phyloP scores from a whole-genome alignment of 1,140 invertebrate species.

The Drosophila ficusphila region DNA sequence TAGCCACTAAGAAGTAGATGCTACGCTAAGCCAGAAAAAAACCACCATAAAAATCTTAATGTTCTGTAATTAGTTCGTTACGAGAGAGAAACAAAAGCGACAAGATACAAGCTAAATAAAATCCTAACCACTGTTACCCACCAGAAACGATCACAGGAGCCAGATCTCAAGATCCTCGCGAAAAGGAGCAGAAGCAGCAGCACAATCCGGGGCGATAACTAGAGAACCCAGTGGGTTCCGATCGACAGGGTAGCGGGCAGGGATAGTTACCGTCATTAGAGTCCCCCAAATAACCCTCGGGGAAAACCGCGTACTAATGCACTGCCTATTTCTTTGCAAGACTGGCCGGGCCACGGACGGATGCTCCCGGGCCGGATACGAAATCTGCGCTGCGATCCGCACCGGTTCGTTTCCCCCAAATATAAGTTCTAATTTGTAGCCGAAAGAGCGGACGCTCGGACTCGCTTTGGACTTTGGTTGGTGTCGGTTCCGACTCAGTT shows the following conservation, averaged over 20 bases:
- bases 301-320: conserved; percentile 62
- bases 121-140: conserved; percentile 64
- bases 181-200: conserved; percentile 22
- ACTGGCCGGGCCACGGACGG: conserved; percentile 63
- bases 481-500: not conserved
- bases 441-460: conserved; percentile 1
- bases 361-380: conserved; percentile 40
- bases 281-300: conserved; percentile 28
- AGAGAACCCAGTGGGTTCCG: conserved; percentile 6
- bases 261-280: conserved; percentile 35
- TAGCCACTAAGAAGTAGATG: conserved; percentile 69
- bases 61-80: conserved; percentile 66
- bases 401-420: conserved; percentile 16
- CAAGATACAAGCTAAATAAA: conserved; percentile 53
- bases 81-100: conserved; percentile 35
- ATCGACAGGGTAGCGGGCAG: conserved; percentile 29
- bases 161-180: not conserved
- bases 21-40: conserved; percentile 56
- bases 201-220: not conserved
- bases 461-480: conserved; percentile 16
- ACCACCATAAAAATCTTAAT: conserved; percentile 10
- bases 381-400: conserved; percentile 26
- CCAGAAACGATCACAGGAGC: conserved; percentile 54
- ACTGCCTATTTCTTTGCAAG: conserved; percentile 80
- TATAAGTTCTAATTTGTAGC: conserved; percentile 20